These are phyloP conservation scores for Phyllotis vaccarum DNA, from an alignment of 2,797 vertebrate genomes.

Conservation along the genomic window DNA sequence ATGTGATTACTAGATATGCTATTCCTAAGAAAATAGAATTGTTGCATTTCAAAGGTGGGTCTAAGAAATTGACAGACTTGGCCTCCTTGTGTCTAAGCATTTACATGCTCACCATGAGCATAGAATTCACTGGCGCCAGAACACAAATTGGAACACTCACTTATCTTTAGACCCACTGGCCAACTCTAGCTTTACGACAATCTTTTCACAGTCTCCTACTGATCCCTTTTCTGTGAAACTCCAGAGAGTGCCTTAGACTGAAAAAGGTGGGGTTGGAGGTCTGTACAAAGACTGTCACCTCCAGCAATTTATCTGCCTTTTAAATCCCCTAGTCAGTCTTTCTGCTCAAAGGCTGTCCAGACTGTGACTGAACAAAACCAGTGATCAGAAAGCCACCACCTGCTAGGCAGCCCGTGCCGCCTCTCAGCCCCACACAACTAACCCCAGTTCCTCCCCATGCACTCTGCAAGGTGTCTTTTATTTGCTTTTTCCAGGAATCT, in stretches of 20 bases:
- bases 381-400: constrained; percentile 26
- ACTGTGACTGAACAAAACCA: constrained; percentile 36
- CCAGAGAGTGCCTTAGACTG: not conserved
- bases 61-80: constrained; percentile 3
- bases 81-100: not conserved
- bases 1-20: not conserved
- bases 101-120: not conserved
- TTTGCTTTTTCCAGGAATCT: not conserved
- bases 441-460: not conserved
- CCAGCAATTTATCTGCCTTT: not conserved
- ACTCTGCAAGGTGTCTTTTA: not conserved
- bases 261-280: not conserved
- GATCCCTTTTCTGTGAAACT: constrained; percentile 41
- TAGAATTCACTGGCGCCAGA: constrained; percentile 1
- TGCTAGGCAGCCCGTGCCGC: not conserved
- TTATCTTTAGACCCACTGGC: not conserved
- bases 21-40: constrained; percentile 48
- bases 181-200: not conserved
- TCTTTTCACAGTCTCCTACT: not conserved
- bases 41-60: not conserved
- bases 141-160: not conserved
- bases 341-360: constrained; percentile 34
- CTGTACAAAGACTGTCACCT: constrained; percentile 15
- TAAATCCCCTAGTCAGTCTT: not conserved
- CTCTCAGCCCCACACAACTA: not conserved